phyloP scores from a whole-genome alignment of 2,888 invertebrate species.

The Sphaeridia pumilis region DNA sequence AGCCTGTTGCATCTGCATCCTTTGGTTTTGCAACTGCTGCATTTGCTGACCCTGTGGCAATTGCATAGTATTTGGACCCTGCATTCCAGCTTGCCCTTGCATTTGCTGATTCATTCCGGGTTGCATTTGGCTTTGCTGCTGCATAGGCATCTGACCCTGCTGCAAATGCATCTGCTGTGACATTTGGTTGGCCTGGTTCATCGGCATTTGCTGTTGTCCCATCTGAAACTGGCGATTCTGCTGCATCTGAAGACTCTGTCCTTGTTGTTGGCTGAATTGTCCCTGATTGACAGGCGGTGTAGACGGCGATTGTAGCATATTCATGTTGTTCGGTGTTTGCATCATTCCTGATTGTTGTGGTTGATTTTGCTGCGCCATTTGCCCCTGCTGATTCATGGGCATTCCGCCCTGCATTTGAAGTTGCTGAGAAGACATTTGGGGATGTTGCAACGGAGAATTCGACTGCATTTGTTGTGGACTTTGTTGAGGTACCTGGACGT shows the following conservation, averaged over 20 bases:
- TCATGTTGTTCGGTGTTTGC: not conserved
- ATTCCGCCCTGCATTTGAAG: not conserved
- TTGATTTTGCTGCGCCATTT: slow-evolving; percentile 1
- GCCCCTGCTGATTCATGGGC: slow-evolving; percentile 2
- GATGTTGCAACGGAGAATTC: not conserved
- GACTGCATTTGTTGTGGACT: not conserved
- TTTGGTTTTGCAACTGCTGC: not conserved
- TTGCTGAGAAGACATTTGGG: not conserved
- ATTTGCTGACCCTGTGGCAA: no score
- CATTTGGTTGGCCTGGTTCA: not conserved
- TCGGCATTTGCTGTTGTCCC: not conserved
- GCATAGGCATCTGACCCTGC: not conserved
- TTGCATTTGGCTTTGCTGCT: slow-evolving; percentile 4
- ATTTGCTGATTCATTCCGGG: not conserved
- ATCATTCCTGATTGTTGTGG: not conserved
- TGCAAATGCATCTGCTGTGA: slow-evolving; percentile 1
- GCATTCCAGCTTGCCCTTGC: no score
- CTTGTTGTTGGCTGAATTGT: slow-evolving; percentile 4
- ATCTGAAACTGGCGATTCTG: slow-evolving; percentile 2
- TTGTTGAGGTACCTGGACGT: not conserved
- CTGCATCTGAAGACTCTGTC: not conserved
- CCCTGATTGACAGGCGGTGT: not conserved
- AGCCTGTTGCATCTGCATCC: not conserved
- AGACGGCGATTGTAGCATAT: not conserved
- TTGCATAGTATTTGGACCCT: no score